These are phyloP conservation scores for Odontesthes bonariensis DNA, from an alignment of 2,113 vertebrate species.

Conservation along the genomic window DNA sequence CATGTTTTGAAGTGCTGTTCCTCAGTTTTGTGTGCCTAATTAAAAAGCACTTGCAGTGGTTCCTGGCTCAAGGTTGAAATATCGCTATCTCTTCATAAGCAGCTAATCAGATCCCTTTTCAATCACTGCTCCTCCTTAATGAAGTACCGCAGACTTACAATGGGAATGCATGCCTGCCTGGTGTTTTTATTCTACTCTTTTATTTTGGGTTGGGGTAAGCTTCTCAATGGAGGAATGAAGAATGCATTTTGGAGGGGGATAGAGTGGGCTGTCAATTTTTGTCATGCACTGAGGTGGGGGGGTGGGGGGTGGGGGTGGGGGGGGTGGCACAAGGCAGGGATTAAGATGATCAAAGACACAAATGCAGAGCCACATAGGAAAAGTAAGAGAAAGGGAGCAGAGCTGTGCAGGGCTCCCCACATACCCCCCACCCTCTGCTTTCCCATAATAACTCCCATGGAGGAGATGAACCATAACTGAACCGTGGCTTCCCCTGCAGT, in stretches of 20 bases:
- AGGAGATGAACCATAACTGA: conserved; percentile 70
- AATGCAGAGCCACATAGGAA: conserved; percentile 74
- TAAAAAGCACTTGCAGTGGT: conserved; percentile 72
- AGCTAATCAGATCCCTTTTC: conserved; percentile 76
- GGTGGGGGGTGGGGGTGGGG: conserved; percentile 38
- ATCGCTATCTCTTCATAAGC: conserved; percentile 54
- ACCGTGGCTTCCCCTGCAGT: conserved; percentile 47
- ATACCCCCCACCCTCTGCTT: conserved; percentile 19
- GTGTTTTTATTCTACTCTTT: conserved; percentile 56
- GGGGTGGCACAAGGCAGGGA: conserved; percentile 69
- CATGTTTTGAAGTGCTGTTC: conserved; percentile 66
- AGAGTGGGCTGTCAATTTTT: conserved; percentile 75
- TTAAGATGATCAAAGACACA: conserved; percentile 81
- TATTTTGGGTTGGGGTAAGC: conserved; percentile 47
- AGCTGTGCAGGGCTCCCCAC: conserved; percentile 43
- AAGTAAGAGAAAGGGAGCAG: conserved; percentile 71
- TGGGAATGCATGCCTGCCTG: conserved; percentile 41
- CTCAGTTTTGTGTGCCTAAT: conserved; percentile 69
- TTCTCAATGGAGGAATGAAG: conserved; percentile 46
- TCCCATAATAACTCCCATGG: conserved; percentile 69
- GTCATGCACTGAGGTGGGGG: conserved; percentile 72
- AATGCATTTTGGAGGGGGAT: conserved; percentile 51
- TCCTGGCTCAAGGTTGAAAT: conserved; percentile 74
- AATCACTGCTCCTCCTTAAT: conserved; percentile 69
- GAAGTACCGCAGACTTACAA: conserved; percentile 65